A percentile compares a stretch with the other conserved stretches of the same genome.
Conservation (phyloP, 1,140 invertebrate genomes). For the Planococcus citri region DNA sequence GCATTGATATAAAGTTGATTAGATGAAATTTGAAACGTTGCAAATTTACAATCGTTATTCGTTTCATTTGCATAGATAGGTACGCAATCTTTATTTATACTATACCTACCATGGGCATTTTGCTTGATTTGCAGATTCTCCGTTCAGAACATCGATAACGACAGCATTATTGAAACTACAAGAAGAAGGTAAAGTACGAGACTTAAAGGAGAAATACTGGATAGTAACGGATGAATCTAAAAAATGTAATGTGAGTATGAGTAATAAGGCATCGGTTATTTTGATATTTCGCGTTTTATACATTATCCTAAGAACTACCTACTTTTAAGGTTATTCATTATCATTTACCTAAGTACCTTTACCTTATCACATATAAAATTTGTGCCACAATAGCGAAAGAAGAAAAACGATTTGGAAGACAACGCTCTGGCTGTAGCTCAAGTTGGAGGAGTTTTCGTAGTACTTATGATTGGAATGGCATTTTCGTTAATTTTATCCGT, state of each 20-base stretch:
- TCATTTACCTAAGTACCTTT: too few species aligned
- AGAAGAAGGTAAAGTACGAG: slow-evolving; percentile 59
- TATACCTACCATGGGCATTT: too few species aligned
- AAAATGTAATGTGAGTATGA: slow-evolving; percentile 21
- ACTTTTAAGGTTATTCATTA: too few species aligned
- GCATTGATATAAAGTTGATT: too few species aligned
- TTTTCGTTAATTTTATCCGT: slow-evolving; percentile 77
- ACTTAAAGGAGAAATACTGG: slow-evolving; percentile 83
- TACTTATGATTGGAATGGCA: slow-evolving; percentile 79
- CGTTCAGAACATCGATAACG: slow-evolving; percentile 56
- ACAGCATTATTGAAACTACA: slow-evolving; percentile 64
- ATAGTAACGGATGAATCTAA: slow-evolving; percentile 40
- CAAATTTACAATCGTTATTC: too few species aligned
- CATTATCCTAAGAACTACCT: too few species aligned
- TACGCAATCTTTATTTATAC: too few species aligned
- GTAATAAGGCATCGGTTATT: too few species aligned
- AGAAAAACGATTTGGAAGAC: slow-evolving; percentile 63
- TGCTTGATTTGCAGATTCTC: slow-evolving; percentile 46
- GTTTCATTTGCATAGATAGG: too few species aligned
- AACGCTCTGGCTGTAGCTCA: slow-evolving; percentile 79
- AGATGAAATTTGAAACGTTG: too few species aligned
- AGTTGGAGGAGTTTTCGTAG: slow-evolving; percentile 90
- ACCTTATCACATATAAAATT: too few species aligned
- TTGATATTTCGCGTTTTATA: too few species aligned
- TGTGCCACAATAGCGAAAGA: slow-evolving; percentile 45